phyloP scores from a whole-genome alignment of 2,888 invertebrate species.

The Cephus runcator region DNA sequence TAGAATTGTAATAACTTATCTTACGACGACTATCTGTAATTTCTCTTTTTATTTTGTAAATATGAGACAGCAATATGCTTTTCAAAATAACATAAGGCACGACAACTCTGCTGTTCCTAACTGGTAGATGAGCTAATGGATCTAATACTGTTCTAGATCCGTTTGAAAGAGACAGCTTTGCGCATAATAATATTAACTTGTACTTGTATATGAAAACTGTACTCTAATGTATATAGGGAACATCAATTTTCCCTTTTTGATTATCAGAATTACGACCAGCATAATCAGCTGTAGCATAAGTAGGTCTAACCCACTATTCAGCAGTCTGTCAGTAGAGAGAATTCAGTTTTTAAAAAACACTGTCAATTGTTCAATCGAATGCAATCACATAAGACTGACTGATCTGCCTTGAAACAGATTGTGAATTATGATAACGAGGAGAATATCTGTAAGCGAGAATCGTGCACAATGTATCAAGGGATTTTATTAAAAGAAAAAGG shows the following conservation, averaged over 20 bases:
- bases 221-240: conserved; percentile 19
- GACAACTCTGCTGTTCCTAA: background rate
- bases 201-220: background rate
- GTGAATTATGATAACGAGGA: background rate
- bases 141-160: background rate
- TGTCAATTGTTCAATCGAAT: background rate
- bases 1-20: background rate
- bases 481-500: background rate
- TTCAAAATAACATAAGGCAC: background rate
- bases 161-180: background rate
- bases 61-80: background rate
- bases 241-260: conserved; percentile 1
- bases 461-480: background rate
- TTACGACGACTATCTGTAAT: background rate
- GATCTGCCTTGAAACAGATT: conserved; percentile 47
- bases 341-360: background rate
- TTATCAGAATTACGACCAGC: conserved; percentile 9
- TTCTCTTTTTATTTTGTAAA: conserved; percentile 5
- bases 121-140: background rate
- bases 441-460: background rate
- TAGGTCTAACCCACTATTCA: background rate
- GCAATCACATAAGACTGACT: conserved; percentile 52
- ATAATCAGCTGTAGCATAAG: conserved; percentile 11
- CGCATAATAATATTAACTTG: background rate
- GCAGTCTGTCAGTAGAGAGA: conserved; percentile 7